Evolutionary conservation across 2,113 vertebrate species (phyloP).

Genomic region (Aegithalos caudatus): DNA sequence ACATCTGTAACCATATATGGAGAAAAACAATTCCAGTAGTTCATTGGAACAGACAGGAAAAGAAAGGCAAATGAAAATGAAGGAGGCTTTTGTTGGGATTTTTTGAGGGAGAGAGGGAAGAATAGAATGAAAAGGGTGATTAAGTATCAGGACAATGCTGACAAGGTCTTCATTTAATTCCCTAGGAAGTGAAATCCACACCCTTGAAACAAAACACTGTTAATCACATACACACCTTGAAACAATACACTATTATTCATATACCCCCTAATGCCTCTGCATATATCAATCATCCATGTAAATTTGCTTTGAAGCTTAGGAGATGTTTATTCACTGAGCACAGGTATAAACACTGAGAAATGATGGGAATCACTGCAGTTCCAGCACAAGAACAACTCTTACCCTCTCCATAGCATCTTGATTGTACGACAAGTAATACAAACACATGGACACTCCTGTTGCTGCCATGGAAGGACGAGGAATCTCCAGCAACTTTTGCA

Average conservation of each 20-base stretch:
- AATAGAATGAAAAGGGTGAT: neutral
- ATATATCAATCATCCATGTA: neutral
- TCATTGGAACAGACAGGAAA: neutral
- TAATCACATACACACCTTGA: neutral
- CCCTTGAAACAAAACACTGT: neutral
- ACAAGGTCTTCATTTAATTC: neutral
- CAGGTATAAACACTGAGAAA: neutral
- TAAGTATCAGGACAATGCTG: neutral
- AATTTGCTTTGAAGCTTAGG: neutral
- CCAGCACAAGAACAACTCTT: conserved; percentile 9
- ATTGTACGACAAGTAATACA: conserved; percentile 98
- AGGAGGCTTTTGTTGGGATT: neutral
- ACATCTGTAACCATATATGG: neutral
- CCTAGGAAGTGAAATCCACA: neutral
- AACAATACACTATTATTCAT: neutral
- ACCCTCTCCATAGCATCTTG: conserved; percentile 99
- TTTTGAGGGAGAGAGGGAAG: neutral
- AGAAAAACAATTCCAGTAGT: neutral
- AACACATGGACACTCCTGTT: conserved; percentile 96
- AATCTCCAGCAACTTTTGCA: conserved; percentile 96
- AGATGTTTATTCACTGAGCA: neutral
- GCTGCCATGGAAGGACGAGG: conserved; percentile 98
- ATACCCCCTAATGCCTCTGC: neutral
- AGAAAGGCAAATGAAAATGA: neutral
- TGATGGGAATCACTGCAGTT: neutral